Conservation (phyloP, 1,140 invertebrate species). For the Glomeris maerens region DNA sequence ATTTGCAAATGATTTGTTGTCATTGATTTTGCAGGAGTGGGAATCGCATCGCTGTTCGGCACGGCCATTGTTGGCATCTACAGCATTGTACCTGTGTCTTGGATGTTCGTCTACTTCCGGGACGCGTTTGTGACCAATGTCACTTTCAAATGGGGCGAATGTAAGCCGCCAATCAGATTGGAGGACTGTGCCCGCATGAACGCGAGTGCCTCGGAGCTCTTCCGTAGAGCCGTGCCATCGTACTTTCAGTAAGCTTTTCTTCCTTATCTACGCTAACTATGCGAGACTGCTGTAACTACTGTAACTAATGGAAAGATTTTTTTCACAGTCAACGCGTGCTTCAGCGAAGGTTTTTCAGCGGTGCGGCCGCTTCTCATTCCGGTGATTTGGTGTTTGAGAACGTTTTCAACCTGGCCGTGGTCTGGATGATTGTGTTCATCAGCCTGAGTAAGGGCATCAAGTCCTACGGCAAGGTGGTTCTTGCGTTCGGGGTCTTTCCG, state of each 20-base stretch:
- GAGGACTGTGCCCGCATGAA: neutral
- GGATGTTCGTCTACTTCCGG: constrained; percentile 75
- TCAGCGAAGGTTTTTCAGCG: constrained; percentile 44
- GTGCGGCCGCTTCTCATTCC: constrained; percentile 38
- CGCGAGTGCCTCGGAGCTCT: constrained; percentile 14
- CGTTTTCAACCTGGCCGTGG: constrained; percentile 71
- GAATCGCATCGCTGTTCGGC: constrained; percentile 59
- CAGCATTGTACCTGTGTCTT: constrained; percentile 69
- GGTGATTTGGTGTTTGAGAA: constrained; percentile 62
- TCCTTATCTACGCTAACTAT: no score
- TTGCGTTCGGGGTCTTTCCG: constrained; percentile 17
- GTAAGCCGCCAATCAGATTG: no score
- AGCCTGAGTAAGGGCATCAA: constrained; percentile 60
- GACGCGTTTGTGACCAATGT: constrained; percentile 73
- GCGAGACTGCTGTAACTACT: no score
- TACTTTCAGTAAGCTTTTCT: constrained; percentile 20
- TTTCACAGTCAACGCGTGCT: constrained; percentile 41
- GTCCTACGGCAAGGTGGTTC: constrained; percentile 19
- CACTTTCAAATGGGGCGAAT: constrained; percentile 70
- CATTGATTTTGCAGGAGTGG: constrained; percentile 44
- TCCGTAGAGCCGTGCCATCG: constrained; percentile 16
- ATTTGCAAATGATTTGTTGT: no score
- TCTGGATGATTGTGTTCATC: constrained; percentile 80
- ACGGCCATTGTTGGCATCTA: constrained; percentile 72
- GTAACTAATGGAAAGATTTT: no score